phyloP scores from a whole-genome alignment of 2,113 vertebrate genomes.

The Crocuta crocuta region DNA sequence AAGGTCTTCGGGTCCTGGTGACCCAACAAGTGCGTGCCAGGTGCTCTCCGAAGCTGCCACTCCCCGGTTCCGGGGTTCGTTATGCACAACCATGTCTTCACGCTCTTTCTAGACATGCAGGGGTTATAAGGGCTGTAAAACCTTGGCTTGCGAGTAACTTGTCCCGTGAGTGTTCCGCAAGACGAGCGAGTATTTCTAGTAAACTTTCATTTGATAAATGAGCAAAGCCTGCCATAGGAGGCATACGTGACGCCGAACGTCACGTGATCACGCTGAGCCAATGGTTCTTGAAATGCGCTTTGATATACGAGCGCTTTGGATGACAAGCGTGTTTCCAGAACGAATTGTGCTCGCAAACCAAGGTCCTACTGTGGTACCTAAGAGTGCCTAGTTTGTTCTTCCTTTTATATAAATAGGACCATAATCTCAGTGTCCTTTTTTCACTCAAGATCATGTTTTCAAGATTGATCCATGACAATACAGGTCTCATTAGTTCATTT shows the following conservation, averaged over 20 bases:
- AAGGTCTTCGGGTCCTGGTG: accelerated
- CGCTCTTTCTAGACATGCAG: accelerated
- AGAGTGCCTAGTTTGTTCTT: neutral
- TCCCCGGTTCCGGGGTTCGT: accelerated
- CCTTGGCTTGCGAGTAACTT: no score
- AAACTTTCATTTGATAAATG: no score
- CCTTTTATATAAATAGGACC: accelerated
- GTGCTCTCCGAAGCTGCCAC: neutral
- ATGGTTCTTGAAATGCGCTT: no score
- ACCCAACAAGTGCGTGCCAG: accelerated
- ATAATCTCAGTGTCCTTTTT: neutral
- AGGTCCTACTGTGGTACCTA: no score
- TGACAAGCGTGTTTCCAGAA: no score
- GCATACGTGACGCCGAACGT: no score
- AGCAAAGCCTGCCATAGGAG: no score
- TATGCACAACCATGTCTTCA: accelerated
- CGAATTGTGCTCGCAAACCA: no score
- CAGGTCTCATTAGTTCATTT: neutral
- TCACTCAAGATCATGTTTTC: neutral
- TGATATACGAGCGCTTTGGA: no score
- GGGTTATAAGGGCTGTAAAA: neutral
- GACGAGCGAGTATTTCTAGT: no score
- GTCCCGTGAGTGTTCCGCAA: no score
- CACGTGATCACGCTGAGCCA: no score
- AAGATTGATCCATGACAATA: neutral